Evolutionary conservation across 2,797 vertebrate genomes (phyloP).

Genomic region (Eospalax fontanierii): DNA sequence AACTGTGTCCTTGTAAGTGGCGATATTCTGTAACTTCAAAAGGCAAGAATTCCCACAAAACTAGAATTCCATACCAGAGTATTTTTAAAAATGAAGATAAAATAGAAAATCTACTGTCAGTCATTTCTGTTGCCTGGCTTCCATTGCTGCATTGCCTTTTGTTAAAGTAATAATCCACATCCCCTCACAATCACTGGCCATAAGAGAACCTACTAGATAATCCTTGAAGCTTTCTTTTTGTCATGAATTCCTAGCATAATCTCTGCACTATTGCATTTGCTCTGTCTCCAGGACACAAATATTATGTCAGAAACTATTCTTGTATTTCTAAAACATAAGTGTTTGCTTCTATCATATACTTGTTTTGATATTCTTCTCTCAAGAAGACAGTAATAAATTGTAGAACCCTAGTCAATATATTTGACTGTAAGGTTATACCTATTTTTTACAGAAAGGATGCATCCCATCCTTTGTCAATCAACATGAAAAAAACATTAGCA

Average conservation of each 20-base stretch:
- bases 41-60: not conserved
- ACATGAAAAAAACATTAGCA: not conserved
- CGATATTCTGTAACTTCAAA: not conserved
- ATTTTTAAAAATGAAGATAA: not conserved
- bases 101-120: not conserved
- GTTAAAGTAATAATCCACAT: conserved; percentile 29
- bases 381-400: not conserved
- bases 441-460: not conserved
- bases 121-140: not conserved
- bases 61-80: not conserved
- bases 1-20: fast-evolving
- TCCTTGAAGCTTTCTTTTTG: not conserved
- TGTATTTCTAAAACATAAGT: not conserved
- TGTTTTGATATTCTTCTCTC: conserved; percentile 36
- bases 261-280: not conserved
- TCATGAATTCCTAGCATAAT: conserved; percentile 3
- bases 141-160: not conserved
- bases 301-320: not conserved
- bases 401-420: not conserved
- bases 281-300: conserved; percentile 44
- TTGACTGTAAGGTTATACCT: not conserved
- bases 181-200: not conserved
- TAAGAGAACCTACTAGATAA: not conserved
- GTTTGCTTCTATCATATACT: not conserved
- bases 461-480: not conserved